Conservation (phyloP, 2,888 invertebrate species). For the Homarus gammarus region DNA sequence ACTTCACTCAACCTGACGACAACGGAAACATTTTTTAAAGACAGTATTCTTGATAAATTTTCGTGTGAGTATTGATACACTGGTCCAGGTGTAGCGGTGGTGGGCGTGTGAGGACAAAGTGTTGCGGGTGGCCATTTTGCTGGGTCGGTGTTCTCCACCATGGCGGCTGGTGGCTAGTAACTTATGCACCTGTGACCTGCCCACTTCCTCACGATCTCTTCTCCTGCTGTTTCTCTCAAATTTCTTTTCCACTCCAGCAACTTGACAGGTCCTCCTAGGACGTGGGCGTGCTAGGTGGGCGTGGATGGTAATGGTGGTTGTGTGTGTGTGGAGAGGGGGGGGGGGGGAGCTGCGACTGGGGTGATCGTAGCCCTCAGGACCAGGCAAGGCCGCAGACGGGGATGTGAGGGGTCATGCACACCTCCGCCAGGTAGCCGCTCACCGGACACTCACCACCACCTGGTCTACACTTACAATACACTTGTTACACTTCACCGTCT, state of each 20-base stretch:
- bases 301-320: background rate
- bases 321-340: background rate
- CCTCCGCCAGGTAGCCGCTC: too few species aligned
- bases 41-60: background rate
- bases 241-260: background rate
- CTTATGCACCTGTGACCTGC: constrained; percentile 1
- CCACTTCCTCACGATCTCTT: background rate
- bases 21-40: too few species aligned
- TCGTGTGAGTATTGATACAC: background rate
- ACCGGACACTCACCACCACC: too few species aligned
- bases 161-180: constrained; percentile 30
- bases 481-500: too few species aligned
- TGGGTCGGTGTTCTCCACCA: constrained; percentile 16
- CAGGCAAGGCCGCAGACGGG: background rate
- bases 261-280: background rate
- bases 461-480: too few species aligned
- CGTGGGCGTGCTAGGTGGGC: background rate
- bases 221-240: background rate
- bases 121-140: constrained; percentile 51
- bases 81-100: background rate
- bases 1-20: background rate
- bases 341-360: too few species aligned
- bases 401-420: background rate
- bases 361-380: background rate
- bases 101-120: constrained; percentile 1